These are phyloP conservation scores for Dynastes tityus DNA, from an alignment of 2,888 invertebrate genomes.

Conservation along the genomic window DNA sequence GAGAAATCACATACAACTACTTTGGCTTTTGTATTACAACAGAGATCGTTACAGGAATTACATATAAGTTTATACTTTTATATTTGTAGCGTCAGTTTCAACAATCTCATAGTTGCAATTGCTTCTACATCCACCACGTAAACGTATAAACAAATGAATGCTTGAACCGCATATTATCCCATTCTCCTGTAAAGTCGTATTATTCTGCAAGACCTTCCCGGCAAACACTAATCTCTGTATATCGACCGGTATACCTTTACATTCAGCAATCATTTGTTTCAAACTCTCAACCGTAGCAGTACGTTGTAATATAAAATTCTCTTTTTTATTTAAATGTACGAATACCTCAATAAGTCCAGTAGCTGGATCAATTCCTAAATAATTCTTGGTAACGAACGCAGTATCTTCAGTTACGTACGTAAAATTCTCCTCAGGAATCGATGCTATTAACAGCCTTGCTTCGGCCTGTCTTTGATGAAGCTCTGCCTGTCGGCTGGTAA, in stretches of 20 bases:
- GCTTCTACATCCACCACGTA: constrained; percentile 3
- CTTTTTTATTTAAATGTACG: constrained; percentile 34
- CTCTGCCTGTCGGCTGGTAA: background rate
- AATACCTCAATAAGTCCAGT: constrained; percentile 40
- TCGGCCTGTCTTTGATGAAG: background rate
- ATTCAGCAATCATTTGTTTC: constrained; percentile 34
- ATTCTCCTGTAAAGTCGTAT: constrained; percentile 30
- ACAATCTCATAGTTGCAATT: background rate
- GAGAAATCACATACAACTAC: background rate
- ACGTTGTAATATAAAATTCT: constrained; percentile 35
- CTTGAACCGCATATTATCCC: constrained; percentile 22
- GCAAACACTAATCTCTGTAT: constrained; percentile 32
- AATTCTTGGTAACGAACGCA: constrained; percentile 34
- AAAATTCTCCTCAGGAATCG: background rate
- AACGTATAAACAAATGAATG: constrained; percentile 34
- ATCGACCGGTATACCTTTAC: constrained; percentile 33
- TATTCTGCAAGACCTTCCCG: constrained; percentile 11
- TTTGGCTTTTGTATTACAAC: constrained; percentile 3
- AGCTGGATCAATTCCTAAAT: constrained; percentile 36
- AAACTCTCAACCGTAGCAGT: constrained; percentile 24
- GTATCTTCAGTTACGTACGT: constrained; percentile 23
- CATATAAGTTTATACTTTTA: background rate
- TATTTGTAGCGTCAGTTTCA: background rate
- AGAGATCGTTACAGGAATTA: background rate
- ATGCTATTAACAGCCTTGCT: background rate